phyloP scores from a whole-genome alignment of 2,113 vertebrate genomes.

The Accipiter cooperii region DNA sequence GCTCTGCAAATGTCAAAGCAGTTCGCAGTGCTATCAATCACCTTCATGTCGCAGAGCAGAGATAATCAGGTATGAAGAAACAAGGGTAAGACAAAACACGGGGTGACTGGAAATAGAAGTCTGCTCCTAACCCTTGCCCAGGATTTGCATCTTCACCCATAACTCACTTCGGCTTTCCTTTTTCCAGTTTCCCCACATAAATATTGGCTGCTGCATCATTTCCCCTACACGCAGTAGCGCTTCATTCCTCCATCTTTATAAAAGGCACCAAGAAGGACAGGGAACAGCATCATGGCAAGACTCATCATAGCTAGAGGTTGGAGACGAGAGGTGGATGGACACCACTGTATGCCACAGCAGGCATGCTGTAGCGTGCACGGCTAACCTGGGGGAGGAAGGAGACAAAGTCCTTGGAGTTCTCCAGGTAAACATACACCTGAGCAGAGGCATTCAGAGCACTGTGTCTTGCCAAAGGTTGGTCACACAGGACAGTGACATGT shows the following conservation, averaged over 20 bases:
- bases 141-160: too few relatives aligned
- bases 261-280: background rate
- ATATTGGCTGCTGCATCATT: background rate
- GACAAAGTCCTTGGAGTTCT: background rate
- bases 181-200: background rate
- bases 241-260: background rate
- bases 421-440: background rate
- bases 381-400: background rate
- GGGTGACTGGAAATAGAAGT: background rate
- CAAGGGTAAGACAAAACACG: background rate
- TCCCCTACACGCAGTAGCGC: background rate
- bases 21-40: background rate
- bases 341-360: background rate
- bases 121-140: background rate
- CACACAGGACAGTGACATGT: background rate
- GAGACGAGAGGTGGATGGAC: background rate
- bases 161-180: background rate
- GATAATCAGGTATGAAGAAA: background rate
- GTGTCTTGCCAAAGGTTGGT: background rate
- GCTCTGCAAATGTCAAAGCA: background rate
- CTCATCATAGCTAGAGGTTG: background rate
- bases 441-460: background rate
- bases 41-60: background rate
- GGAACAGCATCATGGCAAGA: background rate
- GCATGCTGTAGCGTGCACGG: rapidly evolving